Conservation (phyloP, 53 echinoderm and acorn worm species). For the Stichopus horrens region DNA sequence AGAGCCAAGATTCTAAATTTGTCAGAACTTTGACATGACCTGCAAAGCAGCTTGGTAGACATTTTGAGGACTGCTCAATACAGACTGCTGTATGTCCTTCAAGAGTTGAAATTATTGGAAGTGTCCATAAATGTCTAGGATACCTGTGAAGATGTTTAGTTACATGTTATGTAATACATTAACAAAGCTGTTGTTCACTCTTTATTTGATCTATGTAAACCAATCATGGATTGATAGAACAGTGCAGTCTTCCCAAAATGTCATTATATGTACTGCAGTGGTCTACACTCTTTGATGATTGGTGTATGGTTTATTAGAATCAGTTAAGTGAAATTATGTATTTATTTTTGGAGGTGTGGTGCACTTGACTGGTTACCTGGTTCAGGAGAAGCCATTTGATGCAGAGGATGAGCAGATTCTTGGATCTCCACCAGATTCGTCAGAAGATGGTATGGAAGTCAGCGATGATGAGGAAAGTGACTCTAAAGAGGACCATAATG, state of each 20-base stretch:
- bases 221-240: not conserved
- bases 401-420: conserved; percentile 44
- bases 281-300: too few relatives aligned
- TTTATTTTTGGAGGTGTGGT: conserved; percentile 45
- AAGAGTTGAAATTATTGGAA: too few relatives aligned
- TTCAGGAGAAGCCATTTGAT: conserved; percentile 70
- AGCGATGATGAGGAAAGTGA: conserved; percentile 23
- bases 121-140: too few relatives aligned
- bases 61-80: too few relatives aligned
- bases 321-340: not conserved
- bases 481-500: not conserved
- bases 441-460: conserved; percentile 42
- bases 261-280: too few relatives aligned
- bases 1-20: too few relatives aligned
- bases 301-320: not conserved
- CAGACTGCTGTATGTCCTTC: too few relatives aligned
- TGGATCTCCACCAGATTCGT: conserved; percentile 28
- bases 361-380: conserved; percentile 83
- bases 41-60: too few relatives aligned
- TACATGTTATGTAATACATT: too few relatives aligned
- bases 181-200: not conserved
- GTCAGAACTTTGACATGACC: too few relatives aligned
- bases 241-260: not conserved
- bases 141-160: too few relatives aligned
- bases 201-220: not conserved